These are phyloP conservation scores for Leptopilina clavipes DNA, from an alignment of 1,140 invertebrate species.

Conservation along the genomic window DNA sequence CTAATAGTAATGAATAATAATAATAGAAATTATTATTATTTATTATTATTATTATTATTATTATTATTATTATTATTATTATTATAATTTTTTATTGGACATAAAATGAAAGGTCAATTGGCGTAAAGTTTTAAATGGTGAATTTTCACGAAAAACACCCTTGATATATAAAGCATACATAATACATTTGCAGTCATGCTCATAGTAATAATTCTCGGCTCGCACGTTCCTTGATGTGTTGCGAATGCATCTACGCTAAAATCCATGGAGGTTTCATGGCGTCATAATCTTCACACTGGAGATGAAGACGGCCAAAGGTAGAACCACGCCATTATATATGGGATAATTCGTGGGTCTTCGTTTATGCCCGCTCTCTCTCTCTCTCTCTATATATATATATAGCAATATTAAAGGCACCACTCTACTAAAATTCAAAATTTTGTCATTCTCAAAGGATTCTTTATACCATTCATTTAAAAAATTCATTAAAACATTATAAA, in stretches of 20 bases:
- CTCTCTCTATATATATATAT: background rate
- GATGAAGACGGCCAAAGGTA: conserved; percentile 31
- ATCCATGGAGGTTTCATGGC: conserved; percentile 31
- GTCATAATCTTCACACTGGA: conserved; percentile 23
- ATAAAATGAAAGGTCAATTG: too few relatives aligned
- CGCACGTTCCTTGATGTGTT: conserved; percentile 11
- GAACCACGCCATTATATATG: conserved; percentile 13
- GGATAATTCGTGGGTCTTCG: conserved; percentile 19
- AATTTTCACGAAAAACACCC: conserved; percentile 12
- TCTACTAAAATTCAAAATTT: conserved; percentile 4
- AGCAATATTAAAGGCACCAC: conserved; percentile 10
- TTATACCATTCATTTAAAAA: background rate
- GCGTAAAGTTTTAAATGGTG: background rate
- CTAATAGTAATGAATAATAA: too few relatives aligned
- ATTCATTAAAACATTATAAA: conserved; percentile 7
- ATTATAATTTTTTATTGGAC: too few relatives aligned
- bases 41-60: too few relatives aligned
- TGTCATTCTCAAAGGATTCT: background rate
- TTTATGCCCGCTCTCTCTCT: background rate
- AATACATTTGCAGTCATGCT: conserved; percentile 22
- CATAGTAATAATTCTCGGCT: conserved; percentile 27
- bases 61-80: too few relatives aligned
- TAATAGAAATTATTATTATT: too few relatives aligned
- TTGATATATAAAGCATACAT: conserved; percentile 2
- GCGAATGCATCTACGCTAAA: conserved; percentile 24